Evolutionary conservation across 2,888 invertebrate species (phyloP).

Genomic region (Chymomyza fuscimana): DNA sequence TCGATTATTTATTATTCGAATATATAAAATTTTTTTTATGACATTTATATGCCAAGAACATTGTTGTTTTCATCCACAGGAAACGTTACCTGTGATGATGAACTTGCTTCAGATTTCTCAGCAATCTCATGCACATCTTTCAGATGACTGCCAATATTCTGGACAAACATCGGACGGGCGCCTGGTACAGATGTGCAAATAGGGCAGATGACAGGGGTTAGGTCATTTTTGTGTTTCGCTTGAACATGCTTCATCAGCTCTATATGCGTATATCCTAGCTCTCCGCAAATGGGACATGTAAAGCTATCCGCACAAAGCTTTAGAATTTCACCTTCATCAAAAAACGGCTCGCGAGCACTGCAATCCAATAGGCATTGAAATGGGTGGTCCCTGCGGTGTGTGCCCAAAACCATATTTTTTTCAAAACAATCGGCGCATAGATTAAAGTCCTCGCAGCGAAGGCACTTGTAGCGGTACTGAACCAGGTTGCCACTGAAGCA

Average conservation of each 20-base stretch:
- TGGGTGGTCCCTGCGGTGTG: slow-evolving; percentile 40
- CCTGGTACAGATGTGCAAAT: slow-evolving; percentile 40
- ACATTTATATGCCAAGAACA: no score
- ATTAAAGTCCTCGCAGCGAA: slow-evolving; percentile 48
- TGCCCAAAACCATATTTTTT: slow-evolving; percentile 19
- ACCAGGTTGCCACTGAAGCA: slow-evolving; percentile 28
- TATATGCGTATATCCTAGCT: slow-evolving; percentile 27
- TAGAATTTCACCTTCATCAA: slow-evolving; percentile 33
- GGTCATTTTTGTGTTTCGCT: slow-evolving; percentile 26
- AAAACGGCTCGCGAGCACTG: slow-evolving; percentile 32
- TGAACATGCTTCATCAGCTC: slow-evolving; percentile 33
- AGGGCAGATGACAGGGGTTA: slow-evolving; percentile 46
- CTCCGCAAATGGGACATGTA: slow-evolving; percentile 49
- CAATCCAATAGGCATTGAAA: slow-evolving; percentile 52
- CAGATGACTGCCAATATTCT: slow-evolving; percentile 36
- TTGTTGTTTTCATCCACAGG: no score
- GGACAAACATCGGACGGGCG: slow-evolving; percentile 9
- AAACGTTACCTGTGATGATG: no score
- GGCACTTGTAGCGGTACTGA: slow-evolving; percentile 48
- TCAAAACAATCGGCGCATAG: slow-evolving; percentile 44
- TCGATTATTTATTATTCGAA: no score
- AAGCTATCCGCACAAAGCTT: slow-evolving; percentile 49
- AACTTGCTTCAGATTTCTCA: neutral
- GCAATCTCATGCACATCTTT: neutral
- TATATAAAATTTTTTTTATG: no score